Base-by-base conservation (phyloP, 2,888 invertebrate species). In the Lathronympha strigana region DNA sequence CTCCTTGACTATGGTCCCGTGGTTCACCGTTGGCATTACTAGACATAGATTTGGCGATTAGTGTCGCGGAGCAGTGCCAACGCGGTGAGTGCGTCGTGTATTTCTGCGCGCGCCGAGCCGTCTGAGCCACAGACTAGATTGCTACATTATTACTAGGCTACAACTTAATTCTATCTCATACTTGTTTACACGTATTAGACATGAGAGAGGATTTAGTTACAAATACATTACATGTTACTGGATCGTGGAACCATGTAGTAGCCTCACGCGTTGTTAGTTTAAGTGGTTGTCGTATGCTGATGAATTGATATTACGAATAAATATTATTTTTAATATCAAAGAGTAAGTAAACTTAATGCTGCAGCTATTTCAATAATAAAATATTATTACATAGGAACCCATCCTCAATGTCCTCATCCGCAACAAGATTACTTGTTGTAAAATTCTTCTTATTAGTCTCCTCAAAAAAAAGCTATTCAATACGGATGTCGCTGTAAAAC, bases 101-200 rank as follows among this genome's bases (percentile, higher is more conserved):
- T 77, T 77, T 76, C 72, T 72, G 72, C 69, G 31, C 67, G 45
- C 40, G 31, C 81, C 83, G 75, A 67, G 79, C 83, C 82, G 83
- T 83, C 83, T 83, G 81, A 73, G 69, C 72, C 72, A 73, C 45
- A 43, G 17, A 47, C 62, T 57, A 61, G 40, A 62, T 54, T 49
- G 25, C 66, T 61, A 57, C 33, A 60, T 57, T n/a, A 57, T 57
- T 45, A 57, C 19, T 19, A 57, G 31, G 38, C 23, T 47, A 60
- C 38, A 60, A 43, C 25, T 55, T 45, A 62, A 36, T 33, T 62
- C 25, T 23, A 31, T 54, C 49, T 38, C 47, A 47, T 47, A 36
- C 54, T 55, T 55, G 62, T 63, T 54, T 43, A 57, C 58, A 51
- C 33, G 25, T 53, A 58, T 45, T 51, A 57, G 49, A 63, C 19